Base-by-base conservation (phyloP, 2,888 invertebrate species). In the Drosophila pseudotakahashii region DNA sequence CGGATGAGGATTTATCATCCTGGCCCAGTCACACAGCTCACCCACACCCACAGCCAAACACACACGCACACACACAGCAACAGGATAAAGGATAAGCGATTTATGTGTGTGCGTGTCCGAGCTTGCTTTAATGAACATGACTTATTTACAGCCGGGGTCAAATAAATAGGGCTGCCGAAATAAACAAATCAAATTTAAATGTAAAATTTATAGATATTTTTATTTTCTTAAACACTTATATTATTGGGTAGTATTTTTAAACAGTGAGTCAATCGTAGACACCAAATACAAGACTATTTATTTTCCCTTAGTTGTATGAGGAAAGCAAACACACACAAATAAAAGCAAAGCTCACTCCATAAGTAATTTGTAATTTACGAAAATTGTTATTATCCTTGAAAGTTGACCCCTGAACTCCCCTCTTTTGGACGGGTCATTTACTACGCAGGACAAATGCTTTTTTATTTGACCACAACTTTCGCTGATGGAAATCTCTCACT, bases 1-100 rank as follows among this genome's bases (percentile, higher is more conserved):
- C 81, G 89, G 58, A 52, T 39, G 66, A 73, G 78, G 87, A 92
- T 92, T 92, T 92, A 92, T 92, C 92, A 79, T 75, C 61, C 47
- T 66, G 55, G 68, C 61, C 73, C 50, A 68, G 66, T 57, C 53
- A 34, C 57, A 52, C 55, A 52, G 39, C 37, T n/a, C 37, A 2
- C 36, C 36, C 50, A 16, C 39, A 62, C 53, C 26, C 70, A 36
- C 60, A 48, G 36, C 19, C 19, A 19, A 19, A 19, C 19, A 19
- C 19, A 19, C 19, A 19, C 19, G 19, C 19, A 62, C 53, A 32
- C 70, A 36, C 60, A 48, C 39, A 78, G 85, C 81, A 82, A 85
- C 81, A 81, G 81, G 85, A 81, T 81, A 81, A 82, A 78, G 86
- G 79, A 87, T 87, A 87, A 76, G 83, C 81, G 66, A 81, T 83